Evolutionary conservation across 2,113 vertebrate genomes (phyloP).

Genomic region (Phalacrocorax pelagicus): DNA sequence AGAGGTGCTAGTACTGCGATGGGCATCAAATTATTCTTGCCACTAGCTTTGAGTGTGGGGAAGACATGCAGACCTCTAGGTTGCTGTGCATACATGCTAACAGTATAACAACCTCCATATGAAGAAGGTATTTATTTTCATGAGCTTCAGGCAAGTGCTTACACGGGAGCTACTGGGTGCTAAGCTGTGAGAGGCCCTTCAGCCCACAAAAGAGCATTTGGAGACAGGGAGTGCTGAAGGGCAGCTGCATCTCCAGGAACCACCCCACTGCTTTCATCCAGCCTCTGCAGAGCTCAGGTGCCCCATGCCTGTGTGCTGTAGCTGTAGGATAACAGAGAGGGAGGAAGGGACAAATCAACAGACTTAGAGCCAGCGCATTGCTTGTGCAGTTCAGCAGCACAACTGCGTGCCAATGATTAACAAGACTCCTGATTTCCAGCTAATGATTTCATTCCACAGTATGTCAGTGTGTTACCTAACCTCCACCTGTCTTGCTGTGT

Average conservation of each 20-base stretch:
- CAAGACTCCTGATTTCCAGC: not conserved
- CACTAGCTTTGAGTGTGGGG: not conserved
- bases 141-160: not conserved
- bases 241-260: not conserved
- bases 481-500: not conserved
- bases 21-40: not conserved
- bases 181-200: not conserved
- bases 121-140: not conserved
- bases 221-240: not conserved
- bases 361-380: not conserved
- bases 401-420: not conserved
- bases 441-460: not conserved
- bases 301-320: accelerated
- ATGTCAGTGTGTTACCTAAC: not conserved
- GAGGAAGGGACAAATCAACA: not conserved
- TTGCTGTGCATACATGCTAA: not conserved
- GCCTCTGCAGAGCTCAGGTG: too few species aligned
- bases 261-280: not conserved
- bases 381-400: not conserved
- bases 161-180: not conserved
- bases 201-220: not conserved
- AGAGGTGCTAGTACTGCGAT: too few species aligned
- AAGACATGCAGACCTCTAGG: not conserved
- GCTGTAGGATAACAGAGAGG: not conserved
- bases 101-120: not conserved